Percentiles rank a stretch among this genome's conserved stretches.
phyloP scores from a whole-genome alignment of 2,797 vertebrate genomes.

The Momotus momota region DNA sequence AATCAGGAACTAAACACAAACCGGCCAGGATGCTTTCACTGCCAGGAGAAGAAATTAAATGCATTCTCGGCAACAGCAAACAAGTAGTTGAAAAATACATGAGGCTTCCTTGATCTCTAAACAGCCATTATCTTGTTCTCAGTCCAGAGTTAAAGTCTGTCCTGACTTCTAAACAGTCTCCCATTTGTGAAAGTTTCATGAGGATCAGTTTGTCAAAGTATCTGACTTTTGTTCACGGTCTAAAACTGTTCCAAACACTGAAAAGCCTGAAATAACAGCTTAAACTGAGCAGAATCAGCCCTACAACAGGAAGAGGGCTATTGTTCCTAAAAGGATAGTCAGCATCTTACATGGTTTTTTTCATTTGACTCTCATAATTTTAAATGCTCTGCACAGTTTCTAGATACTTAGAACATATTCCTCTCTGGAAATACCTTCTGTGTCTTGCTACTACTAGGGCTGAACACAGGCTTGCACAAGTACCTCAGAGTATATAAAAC shows the following conservation, averaged over 20 bases:
- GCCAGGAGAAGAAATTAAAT: background rate
- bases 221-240: background rate
- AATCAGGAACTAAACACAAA: constrained; percentile 40
- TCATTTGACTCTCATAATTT: background rate
- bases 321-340: background rate
- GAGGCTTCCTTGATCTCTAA: background rate
- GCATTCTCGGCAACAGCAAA: constrained; percentile 2
- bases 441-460: background rate
- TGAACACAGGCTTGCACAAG: background rate
- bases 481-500: background rate
- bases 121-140: constrained; percentile 55
- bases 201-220: background rate
- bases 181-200: background rate
- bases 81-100: background rate
- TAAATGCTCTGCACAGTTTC: background rate
- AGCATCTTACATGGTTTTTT: background rate
- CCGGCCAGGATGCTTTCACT: background rate
- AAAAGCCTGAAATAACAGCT: background rate
- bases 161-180: constrained; percentile 58
- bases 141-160: constrained; percentile 62
- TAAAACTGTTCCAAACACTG: background rate
- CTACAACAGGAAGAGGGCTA: fast-evolving
- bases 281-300: background rate
- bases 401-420: background rate
- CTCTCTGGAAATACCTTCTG: background rate